These are phyloP conservation scores for Hippopotamus amphibius DNA, from an alignment of 2,113 vertebrate genomes.

Conservation along the genomic window DNA sequence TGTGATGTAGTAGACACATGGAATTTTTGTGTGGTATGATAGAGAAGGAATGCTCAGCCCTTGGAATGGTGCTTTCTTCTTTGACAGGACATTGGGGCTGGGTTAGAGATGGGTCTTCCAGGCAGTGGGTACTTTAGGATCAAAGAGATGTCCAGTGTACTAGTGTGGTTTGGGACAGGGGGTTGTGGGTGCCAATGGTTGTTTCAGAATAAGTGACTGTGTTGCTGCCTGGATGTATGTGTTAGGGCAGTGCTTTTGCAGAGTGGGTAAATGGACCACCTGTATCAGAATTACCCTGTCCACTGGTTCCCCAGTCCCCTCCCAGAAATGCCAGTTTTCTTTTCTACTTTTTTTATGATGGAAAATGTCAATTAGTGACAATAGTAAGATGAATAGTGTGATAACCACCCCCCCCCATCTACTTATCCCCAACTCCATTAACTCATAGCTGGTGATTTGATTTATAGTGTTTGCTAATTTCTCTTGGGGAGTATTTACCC, in stretches of 20 bases:
- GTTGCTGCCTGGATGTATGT: not conserved
- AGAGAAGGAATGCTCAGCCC: not conserved
- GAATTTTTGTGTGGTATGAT: not conserved
- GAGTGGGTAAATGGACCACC: not conserved
- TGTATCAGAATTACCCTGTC: constrained; percentile 13
- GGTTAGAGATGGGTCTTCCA: not conserved
- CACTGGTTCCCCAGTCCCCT: not conserved
- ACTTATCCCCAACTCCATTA: not conserved
- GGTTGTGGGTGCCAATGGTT: not conserved
- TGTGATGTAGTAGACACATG: not conserved
- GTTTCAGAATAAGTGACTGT: not conserved
- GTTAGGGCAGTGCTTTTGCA: not conserved
- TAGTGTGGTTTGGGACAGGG: not conserved
- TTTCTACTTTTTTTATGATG: not conserved
- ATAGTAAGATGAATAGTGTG: not conserved
- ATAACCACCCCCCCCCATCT: not conserved
- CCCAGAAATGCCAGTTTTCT: not conserved
- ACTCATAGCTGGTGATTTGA: not conserved
- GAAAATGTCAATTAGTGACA: not conserved
- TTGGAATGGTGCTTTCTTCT: not conserved
- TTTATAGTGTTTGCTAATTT: not conserved
- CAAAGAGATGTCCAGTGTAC: not conserved
- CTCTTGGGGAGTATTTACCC: not conserved
- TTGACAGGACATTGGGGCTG: not conserved
- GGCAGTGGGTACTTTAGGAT: not conserved